Base-by-base conservation (phyloP, 2,888 invertebrate species). In the Caenorhabditis sp. region DNA sequence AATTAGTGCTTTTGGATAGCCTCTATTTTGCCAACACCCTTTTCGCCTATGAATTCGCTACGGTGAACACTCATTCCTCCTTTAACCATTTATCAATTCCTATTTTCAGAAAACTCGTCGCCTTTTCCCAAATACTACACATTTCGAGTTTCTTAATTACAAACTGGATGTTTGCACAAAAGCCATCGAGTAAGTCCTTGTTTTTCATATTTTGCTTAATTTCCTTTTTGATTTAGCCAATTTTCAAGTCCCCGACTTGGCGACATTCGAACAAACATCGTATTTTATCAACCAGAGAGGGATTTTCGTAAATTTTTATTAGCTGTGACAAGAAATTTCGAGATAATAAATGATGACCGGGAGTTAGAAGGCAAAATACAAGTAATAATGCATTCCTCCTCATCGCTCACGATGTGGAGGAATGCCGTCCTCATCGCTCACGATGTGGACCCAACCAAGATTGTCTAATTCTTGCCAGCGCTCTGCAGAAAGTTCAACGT, bases 371-470 rank as follows among this genome's bases (percentile, higher is more conserved):
- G 71, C 4, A 67, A 71, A 67, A 60, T 71, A n/a, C 67, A 71
- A 59, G 71, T 63, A 53, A 26, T 31, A 7, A 31, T 31, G n/a
- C n/a, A n/a, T n/a, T n/a, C n/a, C n/a, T n/a, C n/a, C n/a, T n/a
- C n/a, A n/a, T n/a, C n/a, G n/a, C n/a, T n/a, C n/a, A n/a, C n/a
- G n/a, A n/a, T n/a, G n/a, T n/a, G n/a, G n/a, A n/a, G n/a, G n/a
- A n/a, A n/a, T n/a, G n/a, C n/a, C n/a, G 99, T 99, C 21, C 93
- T 97, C 84, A 97, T 99, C 87, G 95, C 99, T 64, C 97, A 97
- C 88, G 97, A 99, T 91, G 97, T 97, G 43, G 97, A 99, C 89
- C 99, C 99, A 43, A 92, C 99, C 89, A 99, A 99, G 95, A 91
- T 99, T 88, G 97, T 99, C 1, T 91, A 99, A 50, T 97, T 95